Conservation (phyloP, 2,888 invertebrate genomes). For the Pyrrhia umbra region DNA sequence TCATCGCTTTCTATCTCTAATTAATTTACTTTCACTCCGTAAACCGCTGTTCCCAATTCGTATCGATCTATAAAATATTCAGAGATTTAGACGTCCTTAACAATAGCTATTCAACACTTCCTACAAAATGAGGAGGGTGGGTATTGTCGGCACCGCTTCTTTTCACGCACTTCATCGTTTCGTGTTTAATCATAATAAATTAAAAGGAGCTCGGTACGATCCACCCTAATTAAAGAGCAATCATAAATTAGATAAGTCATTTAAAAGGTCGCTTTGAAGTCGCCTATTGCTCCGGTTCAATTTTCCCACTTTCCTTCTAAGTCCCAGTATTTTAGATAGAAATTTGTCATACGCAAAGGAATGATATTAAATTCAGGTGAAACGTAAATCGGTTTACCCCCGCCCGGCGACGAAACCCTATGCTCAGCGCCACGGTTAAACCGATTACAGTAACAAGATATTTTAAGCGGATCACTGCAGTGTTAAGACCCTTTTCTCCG, state of each 20-base stretch:
- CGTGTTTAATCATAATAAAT: slow-evolving; percentile 46
- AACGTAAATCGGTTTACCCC: slow-evolving; percentile 75
- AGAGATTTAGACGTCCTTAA: slow-evolving; percentile 41
- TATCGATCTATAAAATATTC: slow-evolving; percentile 33
- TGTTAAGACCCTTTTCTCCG: slow-evolving; percentile 65
- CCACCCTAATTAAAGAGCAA: slow-evolving; percentile 56
- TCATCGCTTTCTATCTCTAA: slow-evolving; percentile 75
- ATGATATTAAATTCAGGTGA: slow-evolving; percentile 75
- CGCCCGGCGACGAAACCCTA: slow-evolving; percentile 68
- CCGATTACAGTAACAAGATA: slow-evolving; percentile 87
- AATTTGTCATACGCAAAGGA: slow-evolving; percentile 65
- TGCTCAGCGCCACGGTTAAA: slow-evolving; percentile 77
- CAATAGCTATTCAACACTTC: slow-evolving; percentile 20
- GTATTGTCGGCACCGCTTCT: slow-evolving; percentile 3
- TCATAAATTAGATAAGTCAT: slow-evolving; percentile 58
- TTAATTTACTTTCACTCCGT: slow-evolving; percentile 69
- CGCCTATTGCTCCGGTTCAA: slow-evolving; percentile 26
- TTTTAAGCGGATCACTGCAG: slow-evolving; percentile 79
- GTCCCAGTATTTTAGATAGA: slow-evolving; percentile 61
- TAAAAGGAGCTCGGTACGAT: slow-evolving; percentile 20
- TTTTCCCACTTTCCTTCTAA: slow-evolving; percentile 50
- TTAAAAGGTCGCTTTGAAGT: slow-evolving; percentile 52
- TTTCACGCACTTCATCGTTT: slow-evolving; percentile 27
- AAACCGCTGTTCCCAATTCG: slow-evolving; percentile 21
- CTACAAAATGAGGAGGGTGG: slow-evolving; percentile 1